A percentile compares a stretch with the other conserved stretches of the same genome.
phyloP scores from a whole-genome alignment of 1,140 invertebrate species.

The Dryas iulia region DNA sequence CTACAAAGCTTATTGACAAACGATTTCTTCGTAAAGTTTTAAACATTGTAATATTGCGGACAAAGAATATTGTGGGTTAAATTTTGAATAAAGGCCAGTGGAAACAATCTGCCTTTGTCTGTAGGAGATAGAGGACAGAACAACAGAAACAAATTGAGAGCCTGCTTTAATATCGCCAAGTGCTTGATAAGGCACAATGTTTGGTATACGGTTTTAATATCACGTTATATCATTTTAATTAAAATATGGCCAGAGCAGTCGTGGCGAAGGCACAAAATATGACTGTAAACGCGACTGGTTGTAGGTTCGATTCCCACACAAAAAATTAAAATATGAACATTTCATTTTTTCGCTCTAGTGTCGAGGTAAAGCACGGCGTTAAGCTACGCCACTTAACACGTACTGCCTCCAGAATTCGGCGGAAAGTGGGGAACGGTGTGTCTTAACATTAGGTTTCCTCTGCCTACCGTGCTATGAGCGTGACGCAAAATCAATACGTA shows the following conservation, averaged over 20 bases:
- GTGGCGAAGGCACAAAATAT: no score
- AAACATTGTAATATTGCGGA: background rate
- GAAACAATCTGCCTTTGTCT: conserved; percentile 6
- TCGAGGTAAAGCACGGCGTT: no score
- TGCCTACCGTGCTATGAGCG: no score
- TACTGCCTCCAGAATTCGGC: no score
- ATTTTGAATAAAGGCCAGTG: background rate
- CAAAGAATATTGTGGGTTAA: background rate
- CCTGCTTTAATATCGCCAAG: conserved; percentile 15
- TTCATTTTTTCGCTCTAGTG: no score
- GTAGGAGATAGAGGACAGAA: conserved; percentile 4
- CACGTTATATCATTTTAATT: background rate
- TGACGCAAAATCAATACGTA: no score
- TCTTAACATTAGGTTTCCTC: no score
- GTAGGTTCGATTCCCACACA: no score
- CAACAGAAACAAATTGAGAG: conserved; percentile 14
- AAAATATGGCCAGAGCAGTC: background rate
- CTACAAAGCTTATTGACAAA: background rate
- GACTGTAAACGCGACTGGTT: no score
- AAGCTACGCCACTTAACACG: no score
- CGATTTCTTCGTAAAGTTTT: background rate
- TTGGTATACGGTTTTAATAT: background rate
- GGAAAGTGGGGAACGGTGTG: no score
- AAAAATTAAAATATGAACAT: no score
- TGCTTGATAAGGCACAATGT: background rate